phyloP scores from a whole-genome alignment of 2,888 invertebrate genomes.

The Melieria omissa region DNA sequence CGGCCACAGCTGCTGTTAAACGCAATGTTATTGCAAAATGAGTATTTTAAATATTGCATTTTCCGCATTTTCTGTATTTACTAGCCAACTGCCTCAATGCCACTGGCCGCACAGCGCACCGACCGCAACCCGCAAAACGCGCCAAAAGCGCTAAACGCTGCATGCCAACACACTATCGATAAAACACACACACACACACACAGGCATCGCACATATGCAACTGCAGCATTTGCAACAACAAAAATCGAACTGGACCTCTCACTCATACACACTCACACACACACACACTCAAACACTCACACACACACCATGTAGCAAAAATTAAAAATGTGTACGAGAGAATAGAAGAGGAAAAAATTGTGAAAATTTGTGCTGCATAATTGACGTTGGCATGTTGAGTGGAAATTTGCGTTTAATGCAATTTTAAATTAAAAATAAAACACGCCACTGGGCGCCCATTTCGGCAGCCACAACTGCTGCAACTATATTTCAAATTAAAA shows the following conservation, averaged over 20 bases:
- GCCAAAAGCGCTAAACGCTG: background rate
- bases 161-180: background rate
- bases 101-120: background rate
- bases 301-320: too few species aligned
- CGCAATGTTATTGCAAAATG: constrained; percentile 34
- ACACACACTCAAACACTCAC: background rate
- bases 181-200: background rate
- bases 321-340: too few species aligned
- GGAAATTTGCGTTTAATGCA: constrained; percentile 40
- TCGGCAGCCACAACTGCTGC: too few species aligned
- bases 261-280: too few species aligned
- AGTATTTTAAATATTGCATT: constrained; percentile 33
- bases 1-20: constrained; percentile 27
- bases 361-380: constrained; percentile 21
- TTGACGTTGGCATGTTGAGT: constrained; percentile 28
- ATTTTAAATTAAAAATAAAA: constrained; percentile 27
- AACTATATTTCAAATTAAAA: background rate
- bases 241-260: background rate
- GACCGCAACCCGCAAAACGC: background rate
- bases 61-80: constrained; percentile 1
- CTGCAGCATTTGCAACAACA: constrained; percentile 3
- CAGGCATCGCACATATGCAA: background rate
- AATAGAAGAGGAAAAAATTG: background rate
- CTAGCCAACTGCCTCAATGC: too few species aligned
- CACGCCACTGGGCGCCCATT: background rate